A percentile compares a stretch with the other conserved stretches of the same genome.
Evolutionary conservation across 1,140 invertebrate genomes (phyloP).

Genomic region (Mercenaria mercenaria): DNA sequence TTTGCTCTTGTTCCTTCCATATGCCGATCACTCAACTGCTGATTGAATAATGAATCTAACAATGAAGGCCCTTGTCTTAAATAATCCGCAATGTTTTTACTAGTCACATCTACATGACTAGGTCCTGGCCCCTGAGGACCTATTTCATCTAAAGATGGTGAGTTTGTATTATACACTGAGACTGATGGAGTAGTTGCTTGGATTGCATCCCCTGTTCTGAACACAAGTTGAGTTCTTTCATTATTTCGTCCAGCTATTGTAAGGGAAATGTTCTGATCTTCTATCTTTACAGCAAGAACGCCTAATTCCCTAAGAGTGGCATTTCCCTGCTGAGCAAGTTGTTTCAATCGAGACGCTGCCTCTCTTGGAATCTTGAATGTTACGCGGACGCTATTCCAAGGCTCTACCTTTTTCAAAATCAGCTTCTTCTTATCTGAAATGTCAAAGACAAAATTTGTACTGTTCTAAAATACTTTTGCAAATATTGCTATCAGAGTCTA

Average conservation of each 20-base stretch:
- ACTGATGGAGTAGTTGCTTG: constrained; percentile 74
- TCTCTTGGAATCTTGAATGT: constrained; percentile 98
- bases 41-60: constrained; percentile 38
- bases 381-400: constrained; percentile 99
- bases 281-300: constrained; percentile 97
- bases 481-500: background rate
- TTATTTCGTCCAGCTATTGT: constrained; percentile 92
- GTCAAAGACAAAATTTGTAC: constrained; percentile 26
- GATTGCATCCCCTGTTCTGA: constrained; percentile 86
- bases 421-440: constrained; percentile 83
- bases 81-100: constrained; percentile 85
- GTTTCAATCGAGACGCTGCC: constrained; percentile 95
- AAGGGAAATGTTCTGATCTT: constrained; percentile 96
- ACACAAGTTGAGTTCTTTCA: constrained; percentile 91
- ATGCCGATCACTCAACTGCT: background rate
- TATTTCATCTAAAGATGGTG: constrained; percentile 47
- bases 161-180: constrained; percentile 73
- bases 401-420: constrained; percentile 94
- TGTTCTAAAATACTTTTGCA: background rate
- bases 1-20: constrained; percentile 82
- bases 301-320: constrained; percentile 95
- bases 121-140: constrained; percentile 69
- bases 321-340: constrained; percentile 95
- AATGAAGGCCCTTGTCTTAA: constrained; percentile 78
- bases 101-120: constrained; percentile 83